Conservation (phyloP, 2,113 vertebrate genomes). For the Megaceryle torquata region DNA sequence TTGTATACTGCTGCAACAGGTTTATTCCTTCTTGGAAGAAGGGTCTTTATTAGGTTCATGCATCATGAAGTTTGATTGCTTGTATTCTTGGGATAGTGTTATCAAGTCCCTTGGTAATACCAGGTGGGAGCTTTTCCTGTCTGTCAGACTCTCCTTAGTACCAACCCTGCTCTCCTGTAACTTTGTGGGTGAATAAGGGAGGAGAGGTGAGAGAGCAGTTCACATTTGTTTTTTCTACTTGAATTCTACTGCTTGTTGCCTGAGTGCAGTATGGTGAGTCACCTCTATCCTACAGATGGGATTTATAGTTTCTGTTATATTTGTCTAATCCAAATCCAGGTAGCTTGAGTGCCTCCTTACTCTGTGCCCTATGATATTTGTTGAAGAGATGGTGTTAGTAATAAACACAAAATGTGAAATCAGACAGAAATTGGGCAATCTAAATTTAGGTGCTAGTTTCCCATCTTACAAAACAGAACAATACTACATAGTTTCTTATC, state of each 20-base stretch:
- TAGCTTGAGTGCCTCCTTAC: not conserved
- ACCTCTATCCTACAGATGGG: not conserved
- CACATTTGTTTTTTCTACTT: fast-evolving
- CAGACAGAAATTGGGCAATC: not conserved
- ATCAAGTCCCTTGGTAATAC: not conserved
- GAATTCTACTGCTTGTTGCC: not conserved
- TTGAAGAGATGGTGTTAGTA: not conserved
- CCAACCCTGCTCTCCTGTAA: not conserved
- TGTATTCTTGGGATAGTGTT: too few relatives aligned
- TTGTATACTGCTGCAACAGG: not conserved
- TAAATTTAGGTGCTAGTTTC: not conserved
- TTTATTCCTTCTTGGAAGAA: not conserved
- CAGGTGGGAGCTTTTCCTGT: not conserved
- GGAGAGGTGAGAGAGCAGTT: not conserved
- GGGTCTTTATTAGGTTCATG: not conserved
- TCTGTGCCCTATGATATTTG: not conserved
- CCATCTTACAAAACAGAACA: not conserved
- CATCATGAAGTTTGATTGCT: not conserved
- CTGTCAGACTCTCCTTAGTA: not conserved
- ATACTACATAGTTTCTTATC: not conserved
- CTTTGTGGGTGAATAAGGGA: not conserved
- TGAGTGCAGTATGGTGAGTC: not conserved
- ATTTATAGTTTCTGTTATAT: not conserved
- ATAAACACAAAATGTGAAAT: fast-evolving
- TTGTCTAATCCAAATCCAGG: not conserved